These are phyloP conservation scores for Zaprionus taronus DNA, from an alignment of 1,140 invertebrate genomes.

Conservation along the genomic window DNA sequence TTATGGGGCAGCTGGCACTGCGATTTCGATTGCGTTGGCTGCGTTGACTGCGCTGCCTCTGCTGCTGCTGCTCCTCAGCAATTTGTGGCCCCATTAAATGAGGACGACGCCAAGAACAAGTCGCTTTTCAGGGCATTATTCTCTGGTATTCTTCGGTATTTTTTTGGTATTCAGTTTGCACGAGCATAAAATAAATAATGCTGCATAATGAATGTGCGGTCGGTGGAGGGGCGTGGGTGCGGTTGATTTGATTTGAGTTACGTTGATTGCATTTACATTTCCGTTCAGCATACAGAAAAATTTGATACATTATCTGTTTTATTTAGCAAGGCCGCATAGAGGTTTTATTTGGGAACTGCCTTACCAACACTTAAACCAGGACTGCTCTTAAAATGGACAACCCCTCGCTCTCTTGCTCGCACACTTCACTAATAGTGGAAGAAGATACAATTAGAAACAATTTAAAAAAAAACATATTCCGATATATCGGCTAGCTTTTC, in stretches of 20 bases:
- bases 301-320: not conserved
- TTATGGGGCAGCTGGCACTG: constrained; percentile 72
- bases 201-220: constrained; percentile 15
- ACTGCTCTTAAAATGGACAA: too few species aligned
- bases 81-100: constrained; percentile 23
- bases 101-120: constrained; percentile 2
- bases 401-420: too few species aligned
- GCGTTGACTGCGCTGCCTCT: constrained; percentile 17
- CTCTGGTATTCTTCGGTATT: not conserved
- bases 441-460: too few species aligned
- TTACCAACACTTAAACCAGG: too few species aligned
- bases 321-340: not conserved
- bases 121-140: not conserved
- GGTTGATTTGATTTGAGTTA: constrained; percentile 22
- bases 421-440: too few species aligned
- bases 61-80: not conserved
- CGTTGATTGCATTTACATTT: constrained; percentile 26
- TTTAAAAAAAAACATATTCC: too few species aligned
- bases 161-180: constrained; percentile 19
- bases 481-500: too few species aligned
- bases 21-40: constrained; percentile 39
- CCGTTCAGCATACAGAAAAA: not conserved
- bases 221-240: not conserved
- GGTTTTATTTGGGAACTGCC: too few species aligned
- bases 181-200: constrained; percentile 24